Conservation (phyloP, 2,888 invertebrate species). For the Morpho achilles region DNA sequence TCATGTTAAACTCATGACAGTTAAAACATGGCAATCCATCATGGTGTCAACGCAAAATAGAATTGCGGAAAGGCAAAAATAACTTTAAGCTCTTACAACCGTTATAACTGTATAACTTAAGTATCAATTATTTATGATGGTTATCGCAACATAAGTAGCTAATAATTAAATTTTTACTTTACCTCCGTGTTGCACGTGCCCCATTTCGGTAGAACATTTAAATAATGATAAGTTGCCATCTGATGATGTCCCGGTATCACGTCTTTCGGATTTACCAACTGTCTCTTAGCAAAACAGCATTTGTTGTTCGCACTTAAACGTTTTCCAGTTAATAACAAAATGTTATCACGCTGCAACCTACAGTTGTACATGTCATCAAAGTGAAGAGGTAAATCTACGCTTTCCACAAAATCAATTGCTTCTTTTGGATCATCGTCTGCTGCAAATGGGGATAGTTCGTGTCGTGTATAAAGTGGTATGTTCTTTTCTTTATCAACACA, state of each 20-base stretch:
- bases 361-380: slow-evolving; percentile 41
- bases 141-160: no score
- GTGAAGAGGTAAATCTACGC: slow-evolving; percentile 23
- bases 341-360: slow-evolving; percentile 28
- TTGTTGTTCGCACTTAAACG: slow-evolving; percentile 21
- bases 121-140: no score
- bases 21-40: no score
- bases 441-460: slow-evolving; percentile 2
- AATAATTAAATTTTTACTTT: slow-evolving; percentile 3
- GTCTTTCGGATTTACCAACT: slow-evolving; percentile 44
- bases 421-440: slow-evolving; percentile 25
- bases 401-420: slow-evolving; percentile 9
- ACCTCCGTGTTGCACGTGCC: slow-evolving; percentile 43
- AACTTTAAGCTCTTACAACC: no score
- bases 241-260: slow-evolving; percentile 42
- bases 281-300: slow-evolving; percentile 46
- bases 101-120: no score
- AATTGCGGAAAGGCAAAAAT: no score
- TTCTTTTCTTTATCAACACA: slow-evolving; percentile 39
- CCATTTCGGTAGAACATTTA: slow-evolving; percentile 54
- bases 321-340: slow-evolving; percentile 21
- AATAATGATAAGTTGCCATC: slow-evolving; percentile 36
- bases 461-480: slow-evolving; percentile 6
- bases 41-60: no score
- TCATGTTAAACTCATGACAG: no score